Evolutionary conservation across 1,140 invertebrate genomes (phyloP).

Genomic region (Brachionus paranguensis): DNA sequence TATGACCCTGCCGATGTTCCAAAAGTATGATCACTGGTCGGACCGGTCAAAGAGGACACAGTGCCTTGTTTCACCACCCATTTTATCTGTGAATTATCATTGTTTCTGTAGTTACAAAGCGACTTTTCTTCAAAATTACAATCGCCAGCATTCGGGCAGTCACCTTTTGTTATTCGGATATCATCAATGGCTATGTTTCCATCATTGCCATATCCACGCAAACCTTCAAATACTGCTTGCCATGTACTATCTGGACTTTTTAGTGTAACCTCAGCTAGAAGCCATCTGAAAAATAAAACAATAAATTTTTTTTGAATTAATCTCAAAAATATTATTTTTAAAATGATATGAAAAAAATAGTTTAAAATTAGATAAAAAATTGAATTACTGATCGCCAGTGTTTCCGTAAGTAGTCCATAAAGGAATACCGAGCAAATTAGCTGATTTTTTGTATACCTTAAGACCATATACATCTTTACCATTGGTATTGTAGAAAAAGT

Average conservation of each 20-base stretch:
- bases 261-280: neutral
- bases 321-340: too few species aligned
- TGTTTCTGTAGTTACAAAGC: neutral
- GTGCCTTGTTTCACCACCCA: constrained; percentile 19
- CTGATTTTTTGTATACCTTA: constrained; percentile 42
- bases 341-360: too few species aligned
- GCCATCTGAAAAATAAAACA: neutral
- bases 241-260: constrained; percentile 33
- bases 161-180: neutral
- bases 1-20: constrained; percentile 8
- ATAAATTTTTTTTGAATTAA: too few species aligned
- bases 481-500: constrained; percentile 30
- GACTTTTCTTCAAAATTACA: constrained; percentile 39
- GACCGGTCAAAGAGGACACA: constrained; percentile 13
- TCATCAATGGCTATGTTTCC: constrained; percentile 40
- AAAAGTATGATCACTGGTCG: constrained; percentile 23
- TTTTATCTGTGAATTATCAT: neutral
- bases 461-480: constrained; percentile 27
- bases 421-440: neutral
- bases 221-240: constrained; percentile 29
- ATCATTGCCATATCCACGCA: neutral
- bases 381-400: constrained; percentile 45
- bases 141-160: constrained; percentile 25
- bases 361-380: too few species aligned
- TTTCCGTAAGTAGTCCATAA: constrained; percentile 45